Evolutionary conservation across 2,113 vertebrate genomes (phyloP), one percentile per base, ranked within the genome.

Genomic region (Corapipo altera): DNA sequence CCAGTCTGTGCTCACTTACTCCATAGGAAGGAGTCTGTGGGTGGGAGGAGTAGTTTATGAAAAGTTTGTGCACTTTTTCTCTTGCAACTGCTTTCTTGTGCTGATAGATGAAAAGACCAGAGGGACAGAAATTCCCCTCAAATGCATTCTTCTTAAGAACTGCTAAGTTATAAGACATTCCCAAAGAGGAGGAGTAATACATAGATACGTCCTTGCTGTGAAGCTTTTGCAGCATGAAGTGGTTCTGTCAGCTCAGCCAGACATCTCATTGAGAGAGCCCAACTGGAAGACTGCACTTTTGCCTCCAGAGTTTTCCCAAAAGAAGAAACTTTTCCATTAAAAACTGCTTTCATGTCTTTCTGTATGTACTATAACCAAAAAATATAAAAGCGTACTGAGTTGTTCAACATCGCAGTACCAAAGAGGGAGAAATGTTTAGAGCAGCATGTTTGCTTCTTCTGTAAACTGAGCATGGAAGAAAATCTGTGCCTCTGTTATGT

Each of bases 21-120:
- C 73, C 54, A 27, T 22, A 49, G 90, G 85, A 91, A 91, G 58
- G 15, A 80, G 44, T 32, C 69, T 86, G 95, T 89, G 37, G 91
- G 90, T 84, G 67, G 83, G 77, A 77, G 51, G 30, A 77, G 22
- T 11, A 76, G 24, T 52, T 91, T 71, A 27, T 71, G 43, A 83
- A 54, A 95, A 90, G 20, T 92, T 92, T 78, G 26, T 87, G 52
- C 12, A 21, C 12, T 86, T 86, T 94, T 21, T 74, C 6, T 80
- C 51, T 43, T 46, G 54, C 33, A 74, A 15, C 7, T 81, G 17
- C 46, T 10, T 17, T 21, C 43, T 87, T 81, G 11, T 39, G 46
- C 21, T 91, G 44, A 37, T 22, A 72, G 49, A 65, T 13, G 37
- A 44, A 89, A 83, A 70, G 44, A 67, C 14, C 16, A 84, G 52